These are phyloP conservation scores for Podotricha telesiphe DNA, from an alignment of 2,888 invertebrate genomes.

Conservation along the genomic window DNA sequence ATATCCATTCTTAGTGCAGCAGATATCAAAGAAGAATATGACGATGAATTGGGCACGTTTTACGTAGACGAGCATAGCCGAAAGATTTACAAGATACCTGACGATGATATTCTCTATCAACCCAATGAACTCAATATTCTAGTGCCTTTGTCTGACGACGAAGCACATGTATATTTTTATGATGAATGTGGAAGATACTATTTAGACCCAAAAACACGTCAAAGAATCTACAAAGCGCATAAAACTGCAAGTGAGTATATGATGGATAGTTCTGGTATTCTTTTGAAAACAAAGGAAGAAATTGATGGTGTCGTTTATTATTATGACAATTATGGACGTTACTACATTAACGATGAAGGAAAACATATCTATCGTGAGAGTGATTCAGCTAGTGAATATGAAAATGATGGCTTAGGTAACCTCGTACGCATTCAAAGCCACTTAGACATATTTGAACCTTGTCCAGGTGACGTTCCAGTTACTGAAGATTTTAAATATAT, in stretches of 20 bases:
- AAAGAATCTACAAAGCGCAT: constrained; percentile 72
- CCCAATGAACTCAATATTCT: constrained; percentile 68
- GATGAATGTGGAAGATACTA: constrained; percentile 77
- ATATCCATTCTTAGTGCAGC: constrained; percentile 73
- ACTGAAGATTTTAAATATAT: constrained; percentile 76
- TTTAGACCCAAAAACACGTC: constrained; percentile 61
- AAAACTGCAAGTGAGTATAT: constrained; percentile 72
- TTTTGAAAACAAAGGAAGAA: constrained; percentile 70
- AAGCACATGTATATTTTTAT: constrained; percentile 67
- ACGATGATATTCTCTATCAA: constrained; percentile 64
- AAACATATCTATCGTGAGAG: constrained; percentile 72
- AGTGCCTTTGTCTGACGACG: constrained; percentile 68
- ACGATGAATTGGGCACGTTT: constrained; percentile 70
- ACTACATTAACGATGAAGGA: constrained; percentile 68
- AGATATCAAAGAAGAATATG: constrained; percentile 69
- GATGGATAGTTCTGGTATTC: constrained; percentile 69
- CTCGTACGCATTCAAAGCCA: constrained; percentile 73
- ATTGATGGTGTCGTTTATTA: constrained; percentile 66
- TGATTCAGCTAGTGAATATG: constrained; percentile 72
- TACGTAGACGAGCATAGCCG: constrained; percentile 69
- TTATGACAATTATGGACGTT: constrained; percentile 75
- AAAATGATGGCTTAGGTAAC: constrained; percentile 77
- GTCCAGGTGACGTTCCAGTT: constrained; percentile 69
- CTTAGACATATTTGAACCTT: constrained; percentile 64
- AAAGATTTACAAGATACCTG: constrained; percentile 69